Evolutionary conservation across 2,797 vertebrate species (phyloP), one percentile per base, ranked within the genome.

Genomic region (Lophura swinhoii): DNA sequence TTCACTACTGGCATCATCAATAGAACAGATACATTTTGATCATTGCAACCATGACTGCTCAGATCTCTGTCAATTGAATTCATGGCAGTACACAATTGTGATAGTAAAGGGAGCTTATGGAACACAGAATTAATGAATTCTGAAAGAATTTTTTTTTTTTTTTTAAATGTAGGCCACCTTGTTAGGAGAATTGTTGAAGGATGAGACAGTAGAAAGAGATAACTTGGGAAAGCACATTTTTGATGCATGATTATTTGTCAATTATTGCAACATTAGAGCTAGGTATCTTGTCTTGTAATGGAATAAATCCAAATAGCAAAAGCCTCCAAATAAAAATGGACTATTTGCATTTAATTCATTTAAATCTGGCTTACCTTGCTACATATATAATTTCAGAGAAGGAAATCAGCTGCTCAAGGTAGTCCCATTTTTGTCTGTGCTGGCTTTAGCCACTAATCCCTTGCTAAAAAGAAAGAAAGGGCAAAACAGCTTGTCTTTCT

Each of bases 21-120:
- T 80, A 49, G 56, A 95, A 94, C 49, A 90, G 80, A 74, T 70
- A 33, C 20, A 18, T 71, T 71, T 68, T 43, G 69, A 46, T 59
- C 84, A 93, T 74, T 87, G 94, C 93, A 95, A 81, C 58, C 55
- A 26, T 43, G 91, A 90, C 85, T 88, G 76, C 76, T 94, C 12
- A 12, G 43, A 62, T 91, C 18, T 9, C 46, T 94, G 80, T 55
- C 88, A 80, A 37, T 93, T 95, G 96, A 96, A 90, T 96, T 95
- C 83, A 92, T 85, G 92, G 43, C 11, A 4, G 86, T 91, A 48
- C 59, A 89, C 76, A 91, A 93, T 64, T 90, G 64, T 87, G 66
- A 80, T 67, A 91, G 41, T 76, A 95, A 85, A 91, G 87, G 56
- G 72, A 95, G 69, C 28, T 73, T 81, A 86, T 63, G 74, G 58